These are phyloP conservation scores for Cariama cristata DNA, from an alignment of 2,113 vertebrate species.

Conservation along the genomic window DNA sequence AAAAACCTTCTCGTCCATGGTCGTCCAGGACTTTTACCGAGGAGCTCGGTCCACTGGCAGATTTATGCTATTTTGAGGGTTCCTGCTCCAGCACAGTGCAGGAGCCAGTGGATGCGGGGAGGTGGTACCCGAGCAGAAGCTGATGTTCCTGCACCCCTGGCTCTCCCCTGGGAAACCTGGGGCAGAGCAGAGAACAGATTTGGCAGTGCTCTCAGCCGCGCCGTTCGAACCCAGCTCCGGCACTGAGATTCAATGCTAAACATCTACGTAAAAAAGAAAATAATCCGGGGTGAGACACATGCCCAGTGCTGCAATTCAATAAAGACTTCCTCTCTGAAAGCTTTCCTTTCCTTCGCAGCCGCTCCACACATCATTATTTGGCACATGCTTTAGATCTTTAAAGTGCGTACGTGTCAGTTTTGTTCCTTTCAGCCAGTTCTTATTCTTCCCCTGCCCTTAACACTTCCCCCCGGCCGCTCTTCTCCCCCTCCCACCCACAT, in stretches of 20 bases:
- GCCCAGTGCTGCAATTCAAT: neutral
- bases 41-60: neutral
- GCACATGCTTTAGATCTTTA: constrained; percentile 21
- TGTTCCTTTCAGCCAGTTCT: constrained; percentile 39
- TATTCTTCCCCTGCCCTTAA: constrained; percentile 13
- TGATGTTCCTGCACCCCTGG: neutral
- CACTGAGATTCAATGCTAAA: neutral
- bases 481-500: neutral
- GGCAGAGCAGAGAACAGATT: neutral
- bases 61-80: neutral
- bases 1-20: neutral
- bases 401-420: constrained; percentile 4
- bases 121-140: neutral
- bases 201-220: accelerated
- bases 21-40: neutral
- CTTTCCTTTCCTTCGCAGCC: neutral
- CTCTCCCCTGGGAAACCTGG: neutral
- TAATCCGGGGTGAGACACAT: neutral
- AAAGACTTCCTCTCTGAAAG: constrained; percentile 11
- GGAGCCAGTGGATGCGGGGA: accelerated
- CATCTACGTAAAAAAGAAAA: neutral
- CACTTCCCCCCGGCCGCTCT: neutral
- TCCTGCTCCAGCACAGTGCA: accelerated
- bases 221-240: neutral
- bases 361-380: constrained; percentile 16